These are phyloP conservation scores for Nycticorax nycticorax DNA, from an alignment of 2,113 vertebrate genomes.

Conservation along the genomic window DNA sequence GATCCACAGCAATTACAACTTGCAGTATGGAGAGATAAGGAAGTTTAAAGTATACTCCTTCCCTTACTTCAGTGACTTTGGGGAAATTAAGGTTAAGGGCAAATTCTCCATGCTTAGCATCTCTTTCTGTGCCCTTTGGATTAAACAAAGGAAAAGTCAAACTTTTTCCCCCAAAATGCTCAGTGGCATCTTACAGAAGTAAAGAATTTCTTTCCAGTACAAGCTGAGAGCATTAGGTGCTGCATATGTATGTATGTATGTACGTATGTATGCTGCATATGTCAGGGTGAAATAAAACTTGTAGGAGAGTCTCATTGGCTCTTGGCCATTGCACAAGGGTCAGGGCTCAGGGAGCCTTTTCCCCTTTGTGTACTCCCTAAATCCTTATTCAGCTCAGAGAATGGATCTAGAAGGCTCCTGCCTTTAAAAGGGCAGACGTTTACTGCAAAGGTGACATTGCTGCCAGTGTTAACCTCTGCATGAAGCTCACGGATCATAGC, in stretches of 20 bases:
- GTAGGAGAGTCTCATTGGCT: background rate
- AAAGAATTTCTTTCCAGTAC: background rate
- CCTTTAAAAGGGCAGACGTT: background rate
- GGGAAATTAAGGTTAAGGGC: background rate
- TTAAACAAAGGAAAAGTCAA: background rate
- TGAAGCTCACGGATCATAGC: background rate
- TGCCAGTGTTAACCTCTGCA: background rate
- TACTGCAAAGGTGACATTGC: background rate
- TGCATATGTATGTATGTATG: background rate
- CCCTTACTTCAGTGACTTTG: background rate
- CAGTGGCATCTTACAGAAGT: background rate
- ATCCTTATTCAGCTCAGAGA: background rate
- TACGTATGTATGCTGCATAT: background rate
- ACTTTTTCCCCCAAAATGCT: background rate
- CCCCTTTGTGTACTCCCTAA: background rate
- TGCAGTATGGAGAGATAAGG: background rate
- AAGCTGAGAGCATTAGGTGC: background rate
- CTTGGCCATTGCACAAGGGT: background rate
- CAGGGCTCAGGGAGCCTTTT: background rate
- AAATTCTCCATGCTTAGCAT: background rate
- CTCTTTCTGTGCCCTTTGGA: background rate
- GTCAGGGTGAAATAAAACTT: background rate
- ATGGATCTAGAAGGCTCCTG: background rate
- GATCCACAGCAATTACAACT: constrained; percentile 53
- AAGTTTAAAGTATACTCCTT: background rate